Base-by-base conservation (phyloP, 2,888 invertebrate species). In the Andrena bucephala region DNA sequence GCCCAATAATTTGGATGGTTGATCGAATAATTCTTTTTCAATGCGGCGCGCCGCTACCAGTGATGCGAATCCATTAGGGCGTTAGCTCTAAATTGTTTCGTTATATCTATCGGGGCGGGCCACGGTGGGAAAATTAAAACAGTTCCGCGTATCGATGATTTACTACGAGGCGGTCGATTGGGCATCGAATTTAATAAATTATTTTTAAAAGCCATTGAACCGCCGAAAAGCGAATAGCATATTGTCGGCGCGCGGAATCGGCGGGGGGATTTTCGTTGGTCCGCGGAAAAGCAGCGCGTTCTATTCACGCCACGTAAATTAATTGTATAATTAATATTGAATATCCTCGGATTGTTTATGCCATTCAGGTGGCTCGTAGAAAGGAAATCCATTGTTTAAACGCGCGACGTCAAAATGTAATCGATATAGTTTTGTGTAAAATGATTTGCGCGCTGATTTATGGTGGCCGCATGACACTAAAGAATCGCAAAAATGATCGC, bases 311-410 rank as follows among this genome's bases (percentile, higher is more conserved):
- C 83, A 78, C 85, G 84, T 81, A 87, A 88, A 88, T 87, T 88
- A 88, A 88, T 84, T 88, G 83, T 89, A 85, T 83, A 87, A 87
- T 88, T 89, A 87, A 89, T 88, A 89, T 88, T 84, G 87, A 85
- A 87, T 85, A 87, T 83, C 77, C 83, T 72, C 81, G 84, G 80
- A 84, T 87, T 81, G 85, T 89, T 83, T 81, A 83, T 81, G 83
- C 79, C 83, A 78, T 80, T 85, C 82, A 83, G 76, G 62, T 48
- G 54, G 76, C 59, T 71, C 78, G 67, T 81, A 72, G 83, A 85
- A 79, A 85, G 77, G 85, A 88, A 78, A 80, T 77, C 74, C 81
- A 88, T 88, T 83, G 87, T 88, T 88, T 74, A 85, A 86, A 75
- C 68, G 57, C 54, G 72, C 69, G 63, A 68, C 78, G 81, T 86